Evolutionary conservation across 2,888 invertebrate species (phyloP).

Genomic region (Morpho helenor): DNA sequence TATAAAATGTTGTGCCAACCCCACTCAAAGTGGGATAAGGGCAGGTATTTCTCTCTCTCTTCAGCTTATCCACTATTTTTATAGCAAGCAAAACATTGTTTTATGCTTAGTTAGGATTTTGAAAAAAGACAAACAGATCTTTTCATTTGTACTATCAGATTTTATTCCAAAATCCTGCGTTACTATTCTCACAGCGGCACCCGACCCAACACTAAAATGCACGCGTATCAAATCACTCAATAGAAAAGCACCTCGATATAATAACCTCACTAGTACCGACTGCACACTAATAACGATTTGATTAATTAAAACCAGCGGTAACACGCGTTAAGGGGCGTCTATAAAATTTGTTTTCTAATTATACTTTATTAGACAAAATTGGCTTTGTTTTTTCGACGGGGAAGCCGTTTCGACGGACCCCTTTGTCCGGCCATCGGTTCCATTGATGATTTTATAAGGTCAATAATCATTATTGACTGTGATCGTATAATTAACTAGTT

Average conservation of each 20-base stretch:
- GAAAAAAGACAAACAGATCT: too few species aligned
- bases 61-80: too few species aligned
- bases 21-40: too few species aligned
- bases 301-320: slow-evolving; percentile 65
- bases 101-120: too few species aligned
- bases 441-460: slow-evolving; percentile 76
- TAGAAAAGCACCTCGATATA: slow-evolving; percentile 47
- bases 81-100: too few species aligned
- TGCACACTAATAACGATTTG: slow-evolving; percentile 49
- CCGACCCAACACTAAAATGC: slow-evolving; percentile 47
- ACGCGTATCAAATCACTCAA: slow-evolving; percentile 61
- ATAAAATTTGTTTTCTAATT: slow-evolving; percentile 74
- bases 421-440: slow-evolving; percentile 61
- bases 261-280: slow-evolving; percentile 53
- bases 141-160: too few species aligned
- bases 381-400: slow-evolving; percentile 65
- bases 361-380: slow-evolving; percentile 70
- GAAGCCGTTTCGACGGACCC: slow-evolving; percentile 52
- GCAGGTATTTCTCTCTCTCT: too few species aligned
- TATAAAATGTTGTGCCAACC: too few species aligned
- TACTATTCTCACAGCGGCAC: slow-evolving; percentile 2
- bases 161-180: background rate
- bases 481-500: slow-evolving; percentile 72
- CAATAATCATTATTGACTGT: slow-evolving; percentile 73
- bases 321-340: slow-evolving; percentile 60